Conservation (phyloP, 2,888 invertebrate species). For the Limnephilus lunatus region DNA sequence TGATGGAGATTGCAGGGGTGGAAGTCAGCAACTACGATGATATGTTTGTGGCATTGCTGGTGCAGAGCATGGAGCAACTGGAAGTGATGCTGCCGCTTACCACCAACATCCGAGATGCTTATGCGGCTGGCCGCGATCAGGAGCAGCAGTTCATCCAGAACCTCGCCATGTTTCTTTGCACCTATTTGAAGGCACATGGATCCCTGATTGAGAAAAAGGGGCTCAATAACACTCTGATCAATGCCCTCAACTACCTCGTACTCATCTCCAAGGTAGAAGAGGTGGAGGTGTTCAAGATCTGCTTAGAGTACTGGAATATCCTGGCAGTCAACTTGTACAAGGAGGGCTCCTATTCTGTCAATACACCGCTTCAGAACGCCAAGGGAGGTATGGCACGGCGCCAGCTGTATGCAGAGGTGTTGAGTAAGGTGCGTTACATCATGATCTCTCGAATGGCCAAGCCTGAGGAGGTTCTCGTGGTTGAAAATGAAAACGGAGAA, state of each 20-base stretch:
- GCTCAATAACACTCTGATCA: constrained; percentile 85
- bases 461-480: constrained; percentile 99
- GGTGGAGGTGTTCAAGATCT: constrained; percentile 99
- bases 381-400: constrained; percentile 79
- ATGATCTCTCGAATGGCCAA: constrained; percentile 99
- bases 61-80: constrained; percentile 94
- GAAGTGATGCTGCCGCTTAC: constrained; percentile 93
- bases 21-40: constrained; percentile 94
- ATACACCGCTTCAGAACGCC: constrained; percentile 72
- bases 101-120: constrained; percentile 96
- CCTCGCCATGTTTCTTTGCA: constrained; percentile 96
- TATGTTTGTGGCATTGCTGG: constrained; percentile 93
- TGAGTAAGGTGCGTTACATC: constrained; percentile 93
- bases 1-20: constrained; percentile 98
- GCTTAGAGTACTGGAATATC: constrained; percentile 98
- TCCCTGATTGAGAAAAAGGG: constrained; percentile 90
- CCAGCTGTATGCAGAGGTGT: constrained; percentile 86
- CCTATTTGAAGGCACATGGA: constrained; percentile 98
- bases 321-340: constrained; percentile 95
- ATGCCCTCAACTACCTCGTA: constrained; percentile 91
- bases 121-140: constrained; percentile 94
- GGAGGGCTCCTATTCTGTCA: constrained; percentile 85
- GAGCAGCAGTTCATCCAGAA: constrained; percentile 99
- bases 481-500: constrained; percentile 99
- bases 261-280: constrained; percentile 98